Base-by-base conservation (phyloP, 2,888 invertebrate species). In the Synanthedon vespiformis region DNA sequence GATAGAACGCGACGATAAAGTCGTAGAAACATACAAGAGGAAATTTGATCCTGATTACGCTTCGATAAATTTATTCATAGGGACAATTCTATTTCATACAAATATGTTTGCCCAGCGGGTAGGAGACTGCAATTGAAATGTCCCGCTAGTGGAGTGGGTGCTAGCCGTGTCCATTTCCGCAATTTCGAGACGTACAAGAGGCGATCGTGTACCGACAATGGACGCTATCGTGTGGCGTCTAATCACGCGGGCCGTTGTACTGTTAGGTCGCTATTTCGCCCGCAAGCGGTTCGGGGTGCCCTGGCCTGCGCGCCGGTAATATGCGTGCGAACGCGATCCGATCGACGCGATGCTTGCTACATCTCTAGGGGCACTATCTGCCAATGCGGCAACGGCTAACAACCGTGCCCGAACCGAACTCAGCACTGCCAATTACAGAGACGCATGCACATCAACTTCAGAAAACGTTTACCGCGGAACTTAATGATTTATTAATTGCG, bases 171-270 rank as follows among this genome's bases (percentile, higher is more conserved):
- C 78, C 80, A 83, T 85, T 86, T 86, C 85, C 86, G 83, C 83
- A 84, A 84, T 86, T 82, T 80, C 82, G 74, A 81, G 79, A 81
- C 78, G 80, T 77, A 80, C 78, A 77, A 76, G 76, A 78, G 80
- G 77, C 75, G 77, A 86, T 85, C 81, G 83, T 84, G 84, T 80
- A 76, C 83, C 78, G 85, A 86, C 86, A 86, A 86, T 85, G 70
- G 82, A 72, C 77, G 71, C 80, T 84, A 86, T 86, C 83, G 83
- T 81, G 82, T 80, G 82, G 78, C 80, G 87, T 84, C 85, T 87
- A 87, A 87, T 86, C 86, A 84, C 78, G 77, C 70, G 67, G 74
- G 69, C 73, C 68, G 71, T 74, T 68, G 78, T 86, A 84, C 84
- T 79, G 83, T 82, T 83, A 83, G 79, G 75, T 78, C 72, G 73